Conservation (phyloP, 1,140 invertebrate genomes). For the Drosophila rhopaloa region DNA sequence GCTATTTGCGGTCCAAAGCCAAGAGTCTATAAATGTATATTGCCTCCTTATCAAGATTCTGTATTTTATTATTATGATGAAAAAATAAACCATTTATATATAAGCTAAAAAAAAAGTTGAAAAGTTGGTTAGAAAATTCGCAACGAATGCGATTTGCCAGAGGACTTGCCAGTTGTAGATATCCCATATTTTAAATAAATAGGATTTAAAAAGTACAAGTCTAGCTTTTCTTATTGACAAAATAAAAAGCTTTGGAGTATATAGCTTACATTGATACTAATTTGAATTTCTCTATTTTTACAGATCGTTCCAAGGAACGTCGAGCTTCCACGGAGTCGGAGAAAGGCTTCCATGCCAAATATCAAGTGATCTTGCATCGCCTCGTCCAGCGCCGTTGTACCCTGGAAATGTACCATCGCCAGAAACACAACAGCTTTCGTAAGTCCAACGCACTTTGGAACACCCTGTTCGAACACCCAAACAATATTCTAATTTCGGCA, state of each 20-base stretch:
- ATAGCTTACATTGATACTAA: not conserved
- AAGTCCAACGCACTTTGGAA: slow-evolving; percentile 78
- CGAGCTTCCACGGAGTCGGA: slow-evolving; percentile 94
- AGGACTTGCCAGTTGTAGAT: too few species aligned
- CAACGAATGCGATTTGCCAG: too few species aligned
- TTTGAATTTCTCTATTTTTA: not conserved
- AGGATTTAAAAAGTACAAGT: too few species aligned
- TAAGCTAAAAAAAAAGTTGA: too few species aligned
- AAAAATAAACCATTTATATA: too few species aligned
- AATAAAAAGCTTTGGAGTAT: too few species aligned
- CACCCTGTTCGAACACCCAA: slow-evolving; percentile 57
- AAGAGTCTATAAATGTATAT: not conserved
- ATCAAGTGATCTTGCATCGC: slow-evolving; percentile 93
- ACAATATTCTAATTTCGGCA: slow-evolving; percentile 63
- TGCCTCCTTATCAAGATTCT: not conserved
- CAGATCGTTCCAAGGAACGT: slow-evolving; percentile 84
- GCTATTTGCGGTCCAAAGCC: not conserved
- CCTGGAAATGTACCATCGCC: slow-evolving; percentile 94
- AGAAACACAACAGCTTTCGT: slow-evolving; percentile 94
- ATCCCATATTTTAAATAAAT: too few species aligned
- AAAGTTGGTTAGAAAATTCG: too few species aligned
- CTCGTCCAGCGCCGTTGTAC: slow-evolving; percentile 96
- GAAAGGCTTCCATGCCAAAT: slow-evolving; percentile 93
- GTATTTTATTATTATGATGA: too few species aligned
- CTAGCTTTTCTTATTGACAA: too few species aligned